Evolutionary conservation across 2,113 vertebrate genomes (phyloP).

Genomic region (Excalfactoria chinensis): DNA sequence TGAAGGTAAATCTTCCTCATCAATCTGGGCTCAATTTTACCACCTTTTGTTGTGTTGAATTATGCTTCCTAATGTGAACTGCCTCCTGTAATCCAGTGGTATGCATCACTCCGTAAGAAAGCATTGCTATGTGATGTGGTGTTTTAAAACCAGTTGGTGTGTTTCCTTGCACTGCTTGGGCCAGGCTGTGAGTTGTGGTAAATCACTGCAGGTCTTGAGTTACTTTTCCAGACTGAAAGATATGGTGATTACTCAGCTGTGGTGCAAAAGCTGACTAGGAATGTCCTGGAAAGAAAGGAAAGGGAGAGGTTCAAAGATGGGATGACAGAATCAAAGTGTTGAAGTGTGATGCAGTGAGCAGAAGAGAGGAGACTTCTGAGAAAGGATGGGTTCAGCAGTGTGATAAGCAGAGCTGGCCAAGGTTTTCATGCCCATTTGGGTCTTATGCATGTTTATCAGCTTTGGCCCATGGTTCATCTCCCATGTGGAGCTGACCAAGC

Average conservation of each 20-base stretch:
- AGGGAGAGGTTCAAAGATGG: neutral
- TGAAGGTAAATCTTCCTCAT: slow-evolving; percentile 56
- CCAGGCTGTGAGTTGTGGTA: neutral
- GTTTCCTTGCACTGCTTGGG: neutral
- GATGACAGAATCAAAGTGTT: neutral
- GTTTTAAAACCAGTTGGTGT: neutral
- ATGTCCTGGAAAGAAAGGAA: neutral
- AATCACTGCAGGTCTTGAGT: neutral
- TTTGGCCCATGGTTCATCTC: neutral
- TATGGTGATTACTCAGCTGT: neutral
- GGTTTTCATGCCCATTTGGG: neutral
- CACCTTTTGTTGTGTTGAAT: slow-evolving; percentile 62
- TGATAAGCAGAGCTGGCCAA: neutral
- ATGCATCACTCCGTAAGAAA: neutral
- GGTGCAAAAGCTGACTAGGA: neutral
- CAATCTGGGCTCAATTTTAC: slow-evolving; percentile 50
- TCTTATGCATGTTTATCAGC: neutral
- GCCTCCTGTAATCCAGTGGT: slow-evolving; percentile 11
- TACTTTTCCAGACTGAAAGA: neutral
- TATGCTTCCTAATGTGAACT: slow-evolving; percentile 38
- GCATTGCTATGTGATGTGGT: neutral
- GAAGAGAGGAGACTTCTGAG: neutral
- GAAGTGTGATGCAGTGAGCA: neutral
- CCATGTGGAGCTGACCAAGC: neutral
- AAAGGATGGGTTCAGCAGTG: neutral